Conservation (phyloP, 35 echinoderm and acorn worm species). For the Lytechinus pictus region DNA sequence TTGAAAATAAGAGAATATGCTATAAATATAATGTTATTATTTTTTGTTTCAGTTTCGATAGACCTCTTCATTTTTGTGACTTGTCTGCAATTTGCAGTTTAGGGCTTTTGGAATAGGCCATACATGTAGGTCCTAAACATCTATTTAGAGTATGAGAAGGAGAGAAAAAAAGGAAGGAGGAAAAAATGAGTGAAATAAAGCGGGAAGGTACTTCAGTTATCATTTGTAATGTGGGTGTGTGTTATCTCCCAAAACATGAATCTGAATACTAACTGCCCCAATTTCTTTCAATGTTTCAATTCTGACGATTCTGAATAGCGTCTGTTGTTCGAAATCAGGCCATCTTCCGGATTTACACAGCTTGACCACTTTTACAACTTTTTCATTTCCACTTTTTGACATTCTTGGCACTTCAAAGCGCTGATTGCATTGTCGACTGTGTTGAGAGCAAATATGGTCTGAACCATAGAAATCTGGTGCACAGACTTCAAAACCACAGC, state of each 20-base stretch:
- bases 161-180: neutral
- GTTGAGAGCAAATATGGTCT: neutral
- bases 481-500: neutral
- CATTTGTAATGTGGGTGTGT: neutral
- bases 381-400: neutral
- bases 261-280: too few relatives aligned
- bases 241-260: neutral
- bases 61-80: too few relatives aligned
- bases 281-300: neutral
- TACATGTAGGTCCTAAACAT: too few relatives aligned
- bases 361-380: neutral
- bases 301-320: neutral
- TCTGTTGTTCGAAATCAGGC: neutral
- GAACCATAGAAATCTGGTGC: neutral
- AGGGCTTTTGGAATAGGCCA: neutral
- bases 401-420: neutral
- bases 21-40: too few relatives aligned
- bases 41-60: too few relatives aligned
- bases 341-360: neutral
- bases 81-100: neutral
- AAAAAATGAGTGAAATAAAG: neutral
- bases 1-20: too few relatives aligned
- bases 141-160: neutral
- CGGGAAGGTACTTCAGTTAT: neutral
- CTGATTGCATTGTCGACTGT: neutral